Evolutionary conservation across 1,140 invertebrate genomes (phyloP).

Genomic region (Caenorhabditis briggsae): DNA sequence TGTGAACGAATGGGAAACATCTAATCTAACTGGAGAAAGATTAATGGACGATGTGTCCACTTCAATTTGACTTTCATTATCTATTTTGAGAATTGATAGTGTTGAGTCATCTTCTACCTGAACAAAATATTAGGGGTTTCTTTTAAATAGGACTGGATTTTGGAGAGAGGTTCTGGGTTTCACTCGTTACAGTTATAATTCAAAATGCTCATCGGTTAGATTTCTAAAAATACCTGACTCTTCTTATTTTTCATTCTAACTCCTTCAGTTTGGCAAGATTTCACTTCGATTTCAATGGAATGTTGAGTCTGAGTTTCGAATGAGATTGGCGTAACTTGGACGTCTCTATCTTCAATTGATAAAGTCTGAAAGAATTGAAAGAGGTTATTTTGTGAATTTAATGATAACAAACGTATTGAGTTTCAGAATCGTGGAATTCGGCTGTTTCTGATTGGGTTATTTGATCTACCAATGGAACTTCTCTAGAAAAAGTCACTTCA

Average conservation of each 20-base stretch:
- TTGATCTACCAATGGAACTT: not conserved
- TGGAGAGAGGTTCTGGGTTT: not conserved
- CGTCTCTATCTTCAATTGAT: conserved; percentile 38
- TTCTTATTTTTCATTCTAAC: conserved; percentile 42
- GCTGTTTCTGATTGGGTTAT: conserved; percentile 7
- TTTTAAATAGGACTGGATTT: no score
- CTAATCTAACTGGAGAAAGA: conserved; percentile 45
- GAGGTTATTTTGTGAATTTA: not conserved
- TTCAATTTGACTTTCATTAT: conserved; percentile 46
- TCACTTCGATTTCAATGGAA: conserved; percentile 51
- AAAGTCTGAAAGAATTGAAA: not conserved
- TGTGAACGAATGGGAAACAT: conserved; percentile 40
- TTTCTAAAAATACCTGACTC: conserved; percentile 22
- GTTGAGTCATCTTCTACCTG: conserved; percentile 45
- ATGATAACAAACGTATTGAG: conserved; percentile 2
- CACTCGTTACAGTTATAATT: not conserved
- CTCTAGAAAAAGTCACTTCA: not conserved
- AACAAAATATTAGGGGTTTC: not conserved
- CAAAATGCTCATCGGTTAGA: not conserved
- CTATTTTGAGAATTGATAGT: conserved; percentile 36
- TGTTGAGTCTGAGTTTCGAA: conserved; percentile 49
- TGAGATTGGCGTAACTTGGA: conserved; percentile 33
- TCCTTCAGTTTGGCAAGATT: conserved; percentile 52
- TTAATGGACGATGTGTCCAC: conserved; percentile 39
- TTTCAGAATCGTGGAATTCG: not conserved